Evolutionary conservation across 2,113 vertebrate genomes (phyloP).

Genomic region (Oncorhynchus mykiss): DNA sequence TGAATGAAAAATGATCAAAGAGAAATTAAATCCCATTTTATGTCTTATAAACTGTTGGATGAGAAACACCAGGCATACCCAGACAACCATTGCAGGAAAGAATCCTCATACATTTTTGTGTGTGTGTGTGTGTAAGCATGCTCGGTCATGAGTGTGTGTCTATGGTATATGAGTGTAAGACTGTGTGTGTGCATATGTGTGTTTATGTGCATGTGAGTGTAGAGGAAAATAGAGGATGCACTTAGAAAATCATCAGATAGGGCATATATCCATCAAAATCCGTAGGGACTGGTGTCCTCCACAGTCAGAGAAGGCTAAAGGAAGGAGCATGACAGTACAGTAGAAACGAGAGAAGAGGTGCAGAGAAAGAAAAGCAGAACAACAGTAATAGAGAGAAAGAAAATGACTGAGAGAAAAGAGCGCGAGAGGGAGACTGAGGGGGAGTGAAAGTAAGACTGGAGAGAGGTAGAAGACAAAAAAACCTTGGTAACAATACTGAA

Average conservation of each 20-base stretch:
- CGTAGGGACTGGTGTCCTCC: conserved; percentile 20
- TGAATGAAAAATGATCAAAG: conserved; percentile 8
- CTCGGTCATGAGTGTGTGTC: conserved; percentile 1
- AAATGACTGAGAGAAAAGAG: neutral
- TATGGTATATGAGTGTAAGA: neutral
- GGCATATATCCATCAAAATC: conserved; percentile 12
- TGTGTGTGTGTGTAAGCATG: neutral
- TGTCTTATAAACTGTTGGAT: conserved; percentile 31
- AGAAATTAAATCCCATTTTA: conserved; percentile 36
- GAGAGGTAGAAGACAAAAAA: neutral
- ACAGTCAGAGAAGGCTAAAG: neutral
- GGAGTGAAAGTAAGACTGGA: neutral
- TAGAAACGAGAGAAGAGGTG: conserved; percentile 10
- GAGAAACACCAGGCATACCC: conserved; percentile 30
- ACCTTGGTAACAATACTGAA: no score
- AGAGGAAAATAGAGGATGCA: neutral
- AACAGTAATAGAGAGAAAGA: neutral
- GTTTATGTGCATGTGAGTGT: conserved; percentile 2
- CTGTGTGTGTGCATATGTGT: conserved; percentile 1
- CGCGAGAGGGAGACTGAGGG: neutral
- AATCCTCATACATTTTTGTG: neutral
- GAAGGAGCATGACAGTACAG: conserved; percentile 19
- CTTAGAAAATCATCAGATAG: neutral
- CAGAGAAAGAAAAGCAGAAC: neutral
- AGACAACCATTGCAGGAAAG: conserved; percentile 15